These are phyloP conservation scores for Eumeta japonica DNA, from an alignment of 1,140 invertebrate genomes.

Conservation along the genomic window DNA sequence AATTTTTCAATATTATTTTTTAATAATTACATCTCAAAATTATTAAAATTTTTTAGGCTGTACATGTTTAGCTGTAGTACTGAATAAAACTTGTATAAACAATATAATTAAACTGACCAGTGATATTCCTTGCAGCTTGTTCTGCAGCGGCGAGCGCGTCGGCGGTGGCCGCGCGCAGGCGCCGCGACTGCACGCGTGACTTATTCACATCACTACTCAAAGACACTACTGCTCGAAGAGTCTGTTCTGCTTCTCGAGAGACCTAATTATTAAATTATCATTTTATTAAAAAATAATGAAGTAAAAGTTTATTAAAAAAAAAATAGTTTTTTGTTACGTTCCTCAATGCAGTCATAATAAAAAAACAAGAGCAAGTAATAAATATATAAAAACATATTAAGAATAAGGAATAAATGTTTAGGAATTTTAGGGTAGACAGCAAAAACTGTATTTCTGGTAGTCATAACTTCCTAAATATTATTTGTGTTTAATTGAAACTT, in stretches of 20 bases:
- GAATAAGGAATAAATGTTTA: no score
- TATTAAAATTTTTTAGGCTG: no score
- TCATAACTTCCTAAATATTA: no score
- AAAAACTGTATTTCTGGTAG: no score
- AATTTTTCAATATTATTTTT: no score
- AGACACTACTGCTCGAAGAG: conserved; percentile 20
- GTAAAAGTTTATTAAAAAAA: neutral
- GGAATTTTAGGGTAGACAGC: no score
- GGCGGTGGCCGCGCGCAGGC: conserved; percentile 28
- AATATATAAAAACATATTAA: no score
- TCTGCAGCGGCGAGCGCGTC: conserved; percentile 32
- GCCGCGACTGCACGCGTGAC: conserved; percentile 23
- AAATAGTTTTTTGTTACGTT: neutral
- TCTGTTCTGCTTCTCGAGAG: conserved; percentile 26
- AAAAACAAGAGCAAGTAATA: neutral
- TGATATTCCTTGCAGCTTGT: conserved; percentile 19
- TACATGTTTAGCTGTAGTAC: no score
- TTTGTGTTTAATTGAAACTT: no score
- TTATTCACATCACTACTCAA: conserved; percentile 19
- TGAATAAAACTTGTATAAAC: no score
- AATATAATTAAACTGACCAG: conserved; percentile 18
- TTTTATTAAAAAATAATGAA: conserved; percentile 7
- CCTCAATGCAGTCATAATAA: neutral
- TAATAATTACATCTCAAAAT: no score
- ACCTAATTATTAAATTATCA: no score